Percentiles rank a stretch among this genome's conserved stretches.
Conservation (phyloP, 2,797 vertebrate genomes). For the Poliocrania exsul region DNA sequence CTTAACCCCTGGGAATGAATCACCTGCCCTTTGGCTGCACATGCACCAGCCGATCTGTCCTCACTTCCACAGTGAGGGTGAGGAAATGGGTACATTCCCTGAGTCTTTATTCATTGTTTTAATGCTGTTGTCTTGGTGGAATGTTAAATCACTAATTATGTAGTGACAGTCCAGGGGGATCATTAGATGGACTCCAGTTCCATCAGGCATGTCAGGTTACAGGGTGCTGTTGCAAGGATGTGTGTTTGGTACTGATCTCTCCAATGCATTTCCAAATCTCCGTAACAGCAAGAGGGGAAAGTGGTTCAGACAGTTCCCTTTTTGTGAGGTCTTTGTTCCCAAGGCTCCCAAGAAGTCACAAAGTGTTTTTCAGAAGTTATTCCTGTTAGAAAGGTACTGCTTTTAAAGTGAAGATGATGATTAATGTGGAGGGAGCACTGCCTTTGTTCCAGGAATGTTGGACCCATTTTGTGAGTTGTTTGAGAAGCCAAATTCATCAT, state of each 20-base stretch:
- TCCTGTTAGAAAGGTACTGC: background rate
- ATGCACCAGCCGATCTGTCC: fast-evolving
- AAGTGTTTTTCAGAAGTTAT: background rate
- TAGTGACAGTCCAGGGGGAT: background rate
- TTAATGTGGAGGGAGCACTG: background rate
- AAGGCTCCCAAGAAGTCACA: background rate
- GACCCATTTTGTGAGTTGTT: background rate
- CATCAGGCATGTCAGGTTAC: background rate
- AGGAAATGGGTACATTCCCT: background rate
- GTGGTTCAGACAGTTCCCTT: background rate
- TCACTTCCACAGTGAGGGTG: background rate
- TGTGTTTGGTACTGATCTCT: background rate
- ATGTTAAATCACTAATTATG: background rate
- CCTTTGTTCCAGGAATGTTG: background rate
- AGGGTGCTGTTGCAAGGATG: background rate
- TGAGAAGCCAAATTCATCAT: background rate
- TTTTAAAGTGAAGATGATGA: background rate
- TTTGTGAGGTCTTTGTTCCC: background rate
- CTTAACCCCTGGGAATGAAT: background rate
- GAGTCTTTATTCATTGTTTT: background rate
- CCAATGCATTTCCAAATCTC: background rate
- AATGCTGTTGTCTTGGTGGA: background rate
- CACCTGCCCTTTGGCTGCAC: background rate
- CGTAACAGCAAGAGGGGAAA: background rate
- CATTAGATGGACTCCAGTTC: background rate